Evolutionary conservation across 2,113 vertebrate genomes (phyloP), one percentile per base, ranked within the genome.

Genomic region (Blennius ocellaris): DNA sequence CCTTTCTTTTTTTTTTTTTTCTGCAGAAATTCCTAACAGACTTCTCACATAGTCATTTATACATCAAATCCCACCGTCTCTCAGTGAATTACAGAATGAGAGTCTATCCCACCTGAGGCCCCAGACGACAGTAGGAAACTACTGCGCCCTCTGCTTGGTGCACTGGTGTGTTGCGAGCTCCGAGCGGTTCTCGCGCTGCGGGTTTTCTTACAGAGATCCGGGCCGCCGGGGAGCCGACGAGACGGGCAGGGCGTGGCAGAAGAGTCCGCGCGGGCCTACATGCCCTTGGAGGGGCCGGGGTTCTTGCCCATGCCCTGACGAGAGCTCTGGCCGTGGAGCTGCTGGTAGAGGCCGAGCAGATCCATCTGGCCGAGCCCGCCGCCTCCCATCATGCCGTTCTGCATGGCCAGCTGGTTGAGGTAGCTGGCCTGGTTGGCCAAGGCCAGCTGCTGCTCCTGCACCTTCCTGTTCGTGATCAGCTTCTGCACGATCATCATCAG

Each of bases 391-490:
- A 94, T 94, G 85, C 94, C 96, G 68, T 93, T 97, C 95, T 92
- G 97, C 94, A 94, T 73, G 92, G 97, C 92, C 90, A 98, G 91
- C 86, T 94, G 93, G 81, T 92, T 94, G 75, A 94, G 84, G 81
- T 93, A 91, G 89, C 44, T 94, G 88, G 92, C 95, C 83, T 94
- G 97, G 90, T 92, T 96, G 78, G 90, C 96, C 94, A 94, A 90
- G 93, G 95, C 91, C 89, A 97, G 83, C 90, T 99, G 97, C 89
- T 98, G 97, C 90, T 99, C 97, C 87, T 98, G 97, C n/a, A 98
- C 94, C 84, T 98, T 94, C 81, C 98, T 92, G 94, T 96, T 97
- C 95, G 95, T 95, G 47, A 99, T 92, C 88, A 99, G 96, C 94
- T 97, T 95, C 92, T 99, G 98, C 57, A 99, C 97, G 40, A 95